Evolutionary conservation across 2,888 invertebrate species (phyloP), one percentile per base, ranked within the genome.

Genomic region (Notocelia uddmanniana): DNA sequence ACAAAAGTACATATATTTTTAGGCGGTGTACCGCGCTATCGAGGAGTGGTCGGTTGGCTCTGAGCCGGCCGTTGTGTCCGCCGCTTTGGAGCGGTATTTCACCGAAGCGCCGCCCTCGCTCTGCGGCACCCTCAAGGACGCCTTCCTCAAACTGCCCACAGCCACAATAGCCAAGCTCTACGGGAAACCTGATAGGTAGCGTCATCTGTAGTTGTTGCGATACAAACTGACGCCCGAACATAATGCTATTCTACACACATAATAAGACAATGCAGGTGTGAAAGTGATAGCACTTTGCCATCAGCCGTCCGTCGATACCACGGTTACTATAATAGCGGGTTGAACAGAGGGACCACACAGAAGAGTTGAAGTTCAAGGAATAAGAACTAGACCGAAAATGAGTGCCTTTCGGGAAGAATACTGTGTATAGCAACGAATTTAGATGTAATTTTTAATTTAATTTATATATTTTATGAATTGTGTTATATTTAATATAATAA

Each of bases 1-100:
- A 26, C 26, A 5, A 26, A 5, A 26, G 2, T 5, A 26, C 26
- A 5, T 41, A 6, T 41, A 55, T 71, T 88, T 86, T 37, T 84
- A 91, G 91, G 92, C 93, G 41, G 83, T 93, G 15, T 92, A 93
- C 76, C 83, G 81, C 68, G 90, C 92, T 1, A 83, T 92, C 34
- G 82, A 87, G 19, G 89, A 93, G 76, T 96, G 96, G 88, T 95
- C 95, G 77, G 82, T 97, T 15, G 96, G 96, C 3, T 94, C 94
- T 2, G 96, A 97, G 82, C 91, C 96, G 0, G 94, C 95, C 69
- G 91, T 95, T 69, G 92, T 97, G 75, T 89, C 96, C 55, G 83
- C 94, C 73, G 95, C 95, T 19, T 85, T 94, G 82, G 83, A 88
- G 34, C 82, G 80, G 63, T 89, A 92, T 76, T 82, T 93, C n/a